phyloP scores from a whole-genome alignment of 2,113 vertebrate genomes.

The Ageneiosus marmoratus region DNA sequence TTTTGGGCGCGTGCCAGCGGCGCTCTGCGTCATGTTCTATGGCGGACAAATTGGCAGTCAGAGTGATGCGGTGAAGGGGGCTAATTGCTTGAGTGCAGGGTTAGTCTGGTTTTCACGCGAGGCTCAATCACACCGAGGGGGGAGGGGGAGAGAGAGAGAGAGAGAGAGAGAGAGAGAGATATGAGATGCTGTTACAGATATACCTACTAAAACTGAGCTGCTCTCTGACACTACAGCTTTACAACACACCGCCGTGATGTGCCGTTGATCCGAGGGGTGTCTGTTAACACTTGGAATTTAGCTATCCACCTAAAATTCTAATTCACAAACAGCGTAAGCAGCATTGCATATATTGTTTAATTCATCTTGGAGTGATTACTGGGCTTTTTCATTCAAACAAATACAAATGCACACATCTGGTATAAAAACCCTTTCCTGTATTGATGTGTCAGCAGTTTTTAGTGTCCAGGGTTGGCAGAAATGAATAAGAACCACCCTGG shows the following conservation, averaged over 20 bases:
- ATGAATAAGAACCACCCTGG: background rate
- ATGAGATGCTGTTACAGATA: slow-evolving; percentile 23
- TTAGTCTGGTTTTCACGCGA: slow-evolving; percentile 72
- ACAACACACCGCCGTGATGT: slow-evolving; percentile 4
- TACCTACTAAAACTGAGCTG: slow-evolving; percentile 4
- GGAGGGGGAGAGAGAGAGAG: slow-evolving; percentile 9
- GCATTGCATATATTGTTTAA: no score
- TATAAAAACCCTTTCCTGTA: background rate
- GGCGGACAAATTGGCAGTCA: slow-evolving; percentile 75
- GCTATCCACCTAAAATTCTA: background rate
- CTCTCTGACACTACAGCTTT: slow-evolving; percentile 6
- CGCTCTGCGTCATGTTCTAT: slow-evolving; percentile 70
- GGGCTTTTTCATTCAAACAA: background rate
- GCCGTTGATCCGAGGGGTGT: background rate
- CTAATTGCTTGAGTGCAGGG: slow-evolving; percentile 76
- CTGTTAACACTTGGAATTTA: slow-evolving; percentile 14
- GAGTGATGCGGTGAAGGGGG: slow-evolving; percentile 70
- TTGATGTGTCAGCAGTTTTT: background rate
- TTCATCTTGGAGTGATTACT: slow-evolving; percentile 1
- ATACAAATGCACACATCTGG: background rate
- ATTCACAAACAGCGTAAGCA: slow-evolving; percentile 1
- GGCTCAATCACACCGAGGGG: slow-evolving; percentile 59
- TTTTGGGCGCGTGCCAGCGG: slow-evolving; percentile 72
- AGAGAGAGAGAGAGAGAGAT: slow-evolving; percentile 8
- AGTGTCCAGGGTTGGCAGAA: background rate